Evolutionary conservation across 2,797 vertebrate genomes (phyloP).

Genomic region (Mus minutoides): DNA sequence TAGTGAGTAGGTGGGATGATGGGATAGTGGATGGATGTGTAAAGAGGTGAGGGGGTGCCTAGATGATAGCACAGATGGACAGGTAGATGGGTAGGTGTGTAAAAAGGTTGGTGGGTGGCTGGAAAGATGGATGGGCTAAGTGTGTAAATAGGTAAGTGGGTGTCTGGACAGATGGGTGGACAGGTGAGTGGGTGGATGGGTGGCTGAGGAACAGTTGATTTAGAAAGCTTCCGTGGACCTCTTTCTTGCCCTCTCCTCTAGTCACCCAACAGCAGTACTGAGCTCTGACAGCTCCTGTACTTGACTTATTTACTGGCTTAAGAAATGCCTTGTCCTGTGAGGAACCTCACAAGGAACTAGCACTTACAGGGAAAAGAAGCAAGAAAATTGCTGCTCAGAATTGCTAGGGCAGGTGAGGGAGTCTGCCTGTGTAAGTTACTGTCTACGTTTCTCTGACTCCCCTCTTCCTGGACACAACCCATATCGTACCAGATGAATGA

Average conservation of each 20-base stretch:
- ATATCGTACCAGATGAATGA: neutral
- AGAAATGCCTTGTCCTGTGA: neutral
- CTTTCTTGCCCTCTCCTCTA: neutral
- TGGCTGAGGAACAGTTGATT: neutral
- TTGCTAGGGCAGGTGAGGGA: neutral
- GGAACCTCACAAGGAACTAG: neutral
- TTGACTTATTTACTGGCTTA: neutral
- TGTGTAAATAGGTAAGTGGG: too few species aligned
- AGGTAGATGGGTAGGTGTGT: too few species aligned
- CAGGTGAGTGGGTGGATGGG: neutral
- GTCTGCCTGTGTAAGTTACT: too few species aligned
- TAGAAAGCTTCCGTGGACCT: neutral
- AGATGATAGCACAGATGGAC: too few species aligned
- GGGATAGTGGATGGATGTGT: neutral
- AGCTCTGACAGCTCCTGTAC: neutral
- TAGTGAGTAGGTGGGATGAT: neutral
- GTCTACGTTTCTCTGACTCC: neutral
- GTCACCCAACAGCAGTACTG: neutral
- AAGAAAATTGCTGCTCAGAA: neutral
- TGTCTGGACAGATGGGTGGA: neutral
- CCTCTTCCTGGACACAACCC: neutral
- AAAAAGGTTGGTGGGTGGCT: too few species aligned
- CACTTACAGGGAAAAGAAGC: neutral
- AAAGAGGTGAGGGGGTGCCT: too few species aligned
- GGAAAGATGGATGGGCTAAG: accelerated